These are phyloP conservation scores for Trissoscelio sp. DNA, from an alignment of 2,888 invertebrate species.

Conservation along the genomic window DNA sequence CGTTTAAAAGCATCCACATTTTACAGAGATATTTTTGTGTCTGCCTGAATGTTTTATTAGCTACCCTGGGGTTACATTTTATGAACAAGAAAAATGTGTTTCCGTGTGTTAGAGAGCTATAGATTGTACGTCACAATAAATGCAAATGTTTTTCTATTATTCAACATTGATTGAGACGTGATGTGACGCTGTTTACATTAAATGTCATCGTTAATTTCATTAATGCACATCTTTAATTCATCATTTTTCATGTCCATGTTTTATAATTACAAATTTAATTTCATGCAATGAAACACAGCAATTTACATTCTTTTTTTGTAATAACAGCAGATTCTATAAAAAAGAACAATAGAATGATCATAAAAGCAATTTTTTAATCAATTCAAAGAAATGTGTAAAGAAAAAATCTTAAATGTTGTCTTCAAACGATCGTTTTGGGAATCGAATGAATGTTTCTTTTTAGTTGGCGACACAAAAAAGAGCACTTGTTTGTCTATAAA, in stretches of 20 bases:
- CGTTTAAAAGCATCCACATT: not conserved
- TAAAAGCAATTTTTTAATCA: not conserved
- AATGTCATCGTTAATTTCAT: conserved; percentile 45
- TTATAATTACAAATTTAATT: not conserved
- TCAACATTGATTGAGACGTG: conserved; percentile 47
- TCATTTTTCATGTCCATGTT: conserved; percentile 4
- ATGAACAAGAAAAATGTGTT: conserved; percentile 20
- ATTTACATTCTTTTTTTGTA: too few relatives aligned
- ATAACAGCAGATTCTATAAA: too few relatives aligned
- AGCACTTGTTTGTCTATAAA: not conserved
- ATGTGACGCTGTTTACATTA: conserved; percentile 39
- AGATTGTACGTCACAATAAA: too few relatives aligned
- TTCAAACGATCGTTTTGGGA: not conserved
- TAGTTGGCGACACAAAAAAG: not conserved
- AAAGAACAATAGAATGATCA: not conserved
- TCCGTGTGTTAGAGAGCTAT: too few relatives aligned
- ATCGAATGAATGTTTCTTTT: not conserved
- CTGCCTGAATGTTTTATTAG: conserved; percentile 4
- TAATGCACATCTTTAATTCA: conserved; percentile 29
- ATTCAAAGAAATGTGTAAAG: not conserved
- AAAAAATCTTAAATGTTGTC: not conserved
- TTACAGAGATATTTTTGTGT: not conserved
- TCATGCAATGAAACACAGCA: too few relatives aligned
- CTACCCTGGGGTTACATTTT: conserved; percentile 24
- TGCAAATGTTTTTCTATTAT: conserved; percentile 48